Percentiles rank a stretch among this genome's conserved stretches.
Conservation (phyloP, 2,113 vertebrate genomes). For the Neomonachus schauinslandi region DNA sequence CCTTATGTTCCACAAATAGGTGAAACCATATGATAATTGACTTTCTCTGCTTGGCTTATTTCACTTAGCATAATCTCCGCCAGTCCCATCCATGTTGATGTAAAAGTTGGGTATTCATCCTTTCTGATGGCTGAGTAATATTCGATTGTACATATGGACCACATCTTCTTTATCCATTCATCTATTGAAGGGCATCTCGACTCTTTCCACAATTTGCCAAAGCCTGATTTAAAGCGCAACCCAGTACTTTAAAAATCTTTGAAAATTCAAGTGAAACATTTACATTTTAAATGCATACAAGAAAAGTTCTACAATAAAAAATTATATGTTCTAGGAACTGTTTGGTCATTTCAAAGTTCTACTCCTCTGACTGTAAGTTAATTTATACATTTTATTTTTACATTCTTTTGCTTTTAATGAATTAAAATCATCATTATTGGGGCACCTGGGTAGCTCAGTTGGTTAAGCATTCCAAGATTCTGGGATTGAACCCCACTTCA, state of each 20-base stretch:
- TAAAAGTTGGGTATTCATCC: too few relatives aligned
- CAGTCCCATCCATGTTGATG: too few relatives aligned
- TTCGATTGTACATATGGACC: too few relatives aligned
- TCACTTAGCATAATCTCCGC: too few relatives aligned
- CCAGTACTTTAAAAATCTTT: neutral
- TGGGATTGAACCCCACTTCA: too few relatives aligned
- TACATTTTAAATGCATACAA: neutral
- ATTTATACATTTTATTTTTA: neutral
- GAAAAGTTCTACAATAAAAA: neutral
- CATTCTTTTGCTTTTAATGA: neutral
- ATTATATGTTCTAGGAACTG: neutral
- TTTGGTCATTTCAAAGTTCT: neutral
- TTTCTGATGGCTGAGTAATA: too few relatives aligned
- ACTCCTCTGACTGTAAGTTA: neutral
- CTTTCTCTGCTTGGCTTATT: too few relatives aligned
- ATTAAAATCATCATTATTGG: neutral
- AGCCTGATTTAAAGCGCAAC: neutral
- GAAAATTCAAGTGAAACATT: neutral
- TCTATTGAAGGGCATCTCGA: too few relatives aligned
- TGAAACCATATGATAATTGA: too few relatives aligned
- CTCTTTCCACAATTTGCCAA: neutral
- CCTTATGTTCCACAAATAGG: too few relatives aligned
- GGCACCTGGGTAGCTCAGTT: neutral
- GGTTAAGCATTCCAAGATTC: neutral
- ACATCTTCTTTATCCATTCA: too few relatives aligned